Evolutionary conservation across 2,113 vertebrate species (phyloP).

Genomic region (Vanacampus margaritifer): DNA sequence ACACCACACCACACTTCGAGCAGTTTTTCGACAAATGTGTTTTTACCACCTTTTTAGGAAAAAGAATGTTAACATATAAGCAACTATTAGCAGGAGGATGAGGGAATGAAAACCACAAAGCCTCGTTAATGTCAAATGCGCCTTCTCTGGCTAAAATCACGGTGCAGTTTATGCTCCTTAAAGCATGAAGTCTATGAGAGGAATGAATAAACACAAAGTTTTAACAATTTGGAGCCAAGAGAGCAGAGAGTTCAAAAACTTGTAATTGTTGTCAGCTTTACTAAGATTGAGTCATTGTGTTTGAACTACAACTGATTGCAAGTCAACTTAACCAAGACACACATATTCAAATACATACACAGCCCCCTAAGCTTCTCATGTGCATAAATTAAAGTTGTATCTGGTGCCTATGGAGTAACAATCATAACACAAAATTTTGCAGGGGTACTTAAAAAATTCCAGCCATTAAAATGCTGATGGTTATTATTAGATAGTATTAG

Average conservation of each 20-base stretch:
- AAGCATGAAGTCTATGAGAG: conserved; percentile 1
- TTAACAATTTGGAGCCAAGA: not conserved
- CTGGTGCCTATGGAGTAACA: not conserved
- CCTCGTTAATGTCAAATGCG: conserved; percentile 25
- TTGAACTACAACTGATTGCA: not conserved
- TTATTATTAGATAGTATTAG: not conserved
- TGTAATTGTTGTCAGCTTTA: not conserved
- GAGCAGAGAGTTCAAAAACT: not conserved
- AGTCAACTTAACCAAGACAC: not conserved
- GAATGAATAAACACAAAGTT: conserved; percentile 3
- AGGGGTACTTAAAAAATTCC: not conserved
- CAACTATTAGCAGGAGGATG: not conserved
- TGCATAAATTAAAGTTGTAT: not conserved
- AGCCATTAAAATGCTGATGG: not conserved
- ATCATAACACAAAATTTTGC: not conserved
- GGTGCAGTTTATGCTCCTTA: not conserved
- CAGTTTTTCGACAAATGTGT: not conserved
- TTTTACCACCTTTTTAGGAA: not conserved
- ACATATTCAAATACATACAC: not conserved
- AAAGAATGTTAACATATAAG: not conserved
- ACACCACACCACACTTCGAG: not conserved
- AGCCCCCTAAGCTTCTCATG: not conserved
- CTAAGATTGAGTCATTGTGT: conserved; percentile 3
- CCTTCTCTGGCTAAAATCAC: conserved; percentile 24
- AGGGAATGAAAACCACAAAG: not conserved